Evolutionary conservation across 2,797 vertebrate genomes (phyloP).

Genomic region (Lophura swinhoii): DNA sequence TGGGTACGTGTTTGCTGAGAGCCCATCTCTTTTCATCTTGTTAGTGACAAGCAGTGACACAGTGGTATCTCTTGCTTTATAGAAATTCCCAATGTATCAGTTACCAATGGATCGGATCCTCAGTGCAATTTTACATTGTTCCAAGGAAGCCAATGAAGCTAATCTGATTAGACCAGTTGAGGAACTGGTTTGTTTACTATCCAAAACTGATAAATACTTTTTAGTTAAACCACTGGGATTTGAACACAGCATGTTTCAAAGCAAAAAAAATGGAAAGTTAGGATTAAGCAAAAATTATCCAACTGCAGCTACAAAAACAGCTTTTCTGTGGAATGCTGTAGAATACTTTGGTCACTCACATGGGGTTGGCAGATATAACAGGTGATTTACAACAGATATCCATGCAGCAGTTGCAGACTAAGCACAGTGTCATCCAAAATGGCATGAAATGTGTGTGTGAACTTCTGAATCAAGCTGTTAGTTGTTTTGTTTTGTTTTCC

Average conservation of each 20-base stretch:
- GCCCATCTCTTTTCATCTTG: neutral
- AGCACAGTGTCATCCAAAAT: neutral
- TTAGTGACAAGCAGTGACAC: neutral
- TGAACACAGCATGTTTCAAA: neutral
- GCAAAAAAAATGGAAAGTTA: neutral
- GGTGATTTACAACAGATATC: neutral
- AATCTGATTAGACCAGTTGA: neutral
- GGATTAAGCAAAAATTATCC: neutral
- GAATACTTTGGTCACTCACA: neutral
- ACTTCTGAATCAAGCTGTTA: neutral
- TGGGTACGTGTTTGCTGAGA: neutral
- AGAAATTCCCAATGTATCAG: neutral
- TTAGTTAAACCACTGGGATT: neutral
- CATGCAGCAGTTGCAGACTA: neutral
- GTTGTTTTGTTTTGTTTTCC: neutral
- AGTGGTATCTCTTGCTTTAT: neutral
- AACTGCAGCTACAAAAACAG: neutral
- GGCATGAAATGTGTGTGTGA: neutral
- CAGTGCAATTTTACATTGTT: neutral
- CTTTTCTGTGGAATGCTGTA: neutral
- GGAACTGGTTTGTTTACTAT: neutral
- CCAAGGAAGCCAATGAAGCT: neutral
- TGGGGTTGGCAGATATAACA: neutral
- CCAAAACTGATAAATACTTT: neutral
- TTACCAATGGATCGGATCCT: neutral